Base-by-base conservation (phyloP, 23 tunicate genomes). In the Ciona savignyi region DNA sequence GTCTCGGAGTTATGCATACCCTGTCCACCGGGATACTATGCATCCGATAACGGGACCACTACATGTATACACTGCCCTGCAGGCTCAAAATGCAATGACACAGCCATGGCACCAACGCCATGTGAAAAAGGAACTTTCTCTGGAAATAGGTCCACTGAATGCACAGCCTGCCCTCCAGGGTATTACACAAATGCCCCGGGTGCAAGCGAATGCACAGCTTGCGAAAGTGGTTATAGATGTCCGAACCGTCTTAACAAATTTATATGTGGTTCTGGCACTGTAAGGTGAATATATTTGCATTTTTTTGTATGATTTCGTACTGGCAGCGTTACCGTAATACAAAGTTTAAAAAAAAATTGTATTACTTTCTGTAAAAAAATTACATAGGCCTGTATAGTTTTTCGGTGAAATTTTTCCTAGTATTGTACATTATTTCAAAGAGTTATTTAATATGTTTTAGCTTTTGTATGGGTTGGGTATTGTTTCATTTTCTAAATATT, bases 211-310 rank as follows among this genome's bases (percentile, higher is more conserved):
- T 88, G 96, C 77, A 32, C 48, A 6, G 29, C 51, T 4, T 88
- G 96, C 61, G 83, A 82, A 0, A 82, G 83, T 51, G 96, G 96
- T 4, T 73, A 29, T 29, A 76, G 66, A 35, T 88, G 96, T 67
- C 74, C 71, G 23, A 63, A 72, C 32, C 62, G 83, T 25, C 62
- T 78, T 11, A 34, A 62, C 3, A 2, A n/a, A n/a, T n/a, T n/a
- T n/a, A n/a, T n/a, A n/a, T n/a, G n/a, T n/a, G n/a, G n/a, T n/a
- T n/a, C n/a, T n/a, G n/a, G n/a, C n/a, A n/a, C n/a, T n/a, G n/a
- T n/a, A n/a, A n/a, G n/a, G n/a, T n/a, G n/a, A n/a, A n/a, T n/a
- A n/a, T n/a, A n/a, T n/a, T n/a, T n/a, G n/a, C n/a, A n/a, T n/a
- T n/a, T n/a, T n/a, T n/a, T n/a, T n/a, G n/a, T n/a, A n/a, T n/a